Evolutionary conservation across 1,140 invertebrate species (phyloP).

Genomic region (Stenopsyche tienmushanensis): DNA sequence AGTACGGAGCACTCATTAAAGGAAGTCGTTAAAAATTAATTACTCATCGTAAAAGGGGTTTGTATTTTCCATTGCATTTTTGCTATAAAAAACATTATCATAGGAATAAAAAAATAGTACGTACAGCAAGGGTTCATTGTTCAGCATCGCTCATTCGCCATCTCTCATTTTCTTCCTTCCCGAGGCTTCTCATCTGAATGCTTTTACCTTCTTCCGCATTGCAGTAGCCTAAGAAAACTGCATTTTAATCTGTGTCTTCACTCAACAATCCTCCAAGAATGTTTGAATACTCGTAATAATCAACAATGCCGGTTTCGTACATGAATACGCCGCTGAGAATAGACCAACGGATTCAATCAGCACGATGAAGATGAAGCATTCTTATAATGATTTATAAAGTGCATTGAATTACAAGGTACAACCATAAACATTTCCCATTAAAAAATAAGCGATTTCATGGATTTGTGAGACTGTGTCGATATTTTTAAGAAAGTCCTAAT

Average conservation of each 20-base stretch:
- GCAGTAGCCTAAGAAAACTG: slow-evolving; percentile 15
- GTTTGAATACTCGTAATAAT: no score
- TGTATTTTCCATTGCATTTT: not conserved
- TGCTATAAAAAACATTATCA: slow-evolving; percentile 1
- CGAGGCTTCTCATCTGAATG: not conserved
- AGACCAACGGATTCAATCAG: no score
- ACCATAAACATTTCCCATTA: no score
- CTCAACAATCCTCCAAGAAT: not conserved
- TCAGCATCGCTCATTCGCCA: not conserved
- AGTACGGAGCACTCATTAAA: no score
- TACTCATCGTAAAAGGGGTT: not conserved
- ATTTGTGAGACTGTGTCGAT: no score
- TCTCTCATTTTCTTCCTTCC: slow-evolving; percentile 10
- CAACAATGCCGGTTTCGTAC: no score
- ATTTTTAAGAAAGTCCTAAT: no score
- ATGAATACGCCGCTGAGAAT: no score
- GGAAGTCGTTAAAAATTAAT: slow-evolving; percentile 21
- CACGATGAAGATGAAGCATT: no score
- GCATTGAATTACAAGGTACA: no score
- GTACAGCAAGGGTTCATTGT: slow-evolving; percentile 14
- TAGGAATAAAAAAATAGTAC: not conserved
- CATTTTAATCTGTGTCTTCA: slow-evolving; percentile 27
- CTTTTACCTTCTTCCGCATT: slow-evolving; percentile 24
- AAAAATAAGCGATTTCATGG: no score
- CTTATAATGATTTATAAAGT: no score